These are phyloP conservation scores for Holothuria leucospilota DNA, from an alignment of 53 echinoderm and acorn worm genomes.

Conservation along the genomic window DNA sequence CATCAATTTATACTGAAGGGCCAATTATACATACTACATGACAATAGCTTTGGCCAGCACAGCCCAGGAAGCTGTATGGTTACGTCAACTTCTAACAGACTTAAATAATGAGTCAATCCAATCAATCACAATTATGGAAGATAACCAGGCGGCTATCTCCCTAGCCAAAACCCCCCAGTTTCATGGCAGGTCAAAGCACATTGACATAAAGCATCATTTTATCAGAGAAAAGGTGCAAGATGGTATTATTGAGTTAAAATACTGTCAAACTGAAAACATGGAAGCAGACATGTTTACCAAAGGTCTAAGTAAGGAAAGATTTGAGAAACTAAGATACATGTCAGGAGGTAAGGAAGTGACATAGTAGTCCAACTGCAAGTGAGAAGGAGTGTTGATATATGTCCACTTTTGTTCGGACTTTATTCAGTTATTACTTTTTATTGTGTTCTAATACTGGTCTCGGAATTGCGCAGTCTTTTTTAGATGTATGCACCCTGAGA, in stretches of 20 bases:
- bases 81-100: not conserved
- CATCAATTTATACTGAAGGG: no score
- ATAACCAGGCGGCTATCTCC: not conserved
- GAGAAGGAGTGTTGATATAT: not conserved
- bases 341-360: not conserved
- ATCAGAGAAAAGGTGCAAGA: slow-evolving; percentile 3
- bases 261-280: not conserved
- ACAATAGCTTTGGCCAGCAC: no score
- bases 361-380: not conserved
- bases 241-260: not conserved
- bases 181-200: slow-evolving; percentile 9
- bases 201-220: not conserved
- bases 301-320: no score
- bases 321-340: slow-evolving; percentile 8
- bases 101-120: not conserved
- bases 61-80: not conserved
- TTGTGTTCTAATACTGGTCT: no score
- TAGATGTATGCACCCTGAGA: no score
- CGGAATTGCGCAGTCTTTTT: no score
- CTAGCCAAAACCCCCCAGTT: not conserved
- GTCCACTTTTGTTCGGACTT: no score
- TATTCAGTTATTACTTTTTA: no score
- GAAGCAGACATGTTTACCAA: not conserved
- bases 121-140: no score
- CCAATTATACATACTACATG: no score